phyloP scores from a whole-genome alignment of 1,140 invertebrate species.

The Camponotus floridanus region DNA sequence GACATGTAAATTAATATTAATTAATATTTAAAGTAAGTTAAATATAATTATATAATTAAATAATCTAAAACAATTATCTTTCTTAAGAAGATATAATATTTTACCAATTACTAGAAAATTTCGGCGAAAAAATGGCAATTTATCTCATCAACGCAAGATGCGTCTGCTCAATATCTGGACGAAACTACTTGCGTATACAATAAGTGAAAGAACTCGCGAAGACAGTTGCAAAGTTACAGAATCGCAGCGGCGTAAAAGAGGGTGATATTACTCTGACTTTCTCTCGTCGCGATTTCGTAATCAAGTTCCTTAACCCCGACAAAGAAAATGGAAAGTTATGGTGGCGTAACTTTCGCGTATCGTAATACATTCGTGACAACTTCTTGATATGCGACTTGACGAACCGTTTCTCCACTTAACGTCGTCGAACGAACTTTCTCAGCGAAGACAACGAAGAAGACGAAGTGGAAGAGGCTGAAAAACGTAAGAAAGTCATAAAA shows the following conservation, averaged over 20 bases:
- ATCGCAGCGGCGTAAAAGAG: conserved; percentile 4
- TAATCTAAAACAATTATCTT: too few relatives aligned
- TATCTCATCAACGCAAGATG: neutral
- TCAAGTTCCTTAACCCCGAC: conserved; percentile 53
- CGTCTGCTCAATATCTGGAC: neutral
- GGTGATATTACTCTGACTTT: conserved; percentile 18
- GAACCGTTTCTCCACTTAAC: conserved; percentile 63
- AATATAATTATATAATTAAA: too few relatives aligned
- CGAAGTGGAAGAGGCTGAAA: neutral
- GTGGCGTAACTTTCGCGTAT: conserved; percentile 62
- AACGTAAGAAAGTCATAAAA: conserved; percentile 1
- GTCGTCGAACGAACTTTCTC: conserved; percentile 54
- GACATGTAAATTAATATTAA: too few relatives aligned
- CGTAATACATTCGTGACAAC: conserved; percentile 55
- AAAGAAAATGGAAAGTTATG: conserved; percentile 57
- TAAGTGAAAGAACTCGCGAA: conserved; percentile 8
- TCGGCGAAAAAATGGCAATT: neutral
- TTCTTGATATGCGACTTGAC: conserved; percentile 54
- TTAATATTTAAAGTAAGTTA: too few relatives aligned
- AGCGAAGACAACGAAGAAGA: neutral
- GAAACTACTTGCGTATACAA: neutral
- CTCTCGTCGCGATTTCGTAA: conserved; percentile 29
- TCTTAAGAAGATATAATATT: conserved; percentile 5
- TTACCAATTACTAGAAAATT: conserved; percentile 12
- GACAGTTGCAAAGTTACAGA: conserved; percentile 38